Evolutionary conservation across 1,140 invertebrate species (phyloP).

Genomic region (Oscheius sp.): DNA sequence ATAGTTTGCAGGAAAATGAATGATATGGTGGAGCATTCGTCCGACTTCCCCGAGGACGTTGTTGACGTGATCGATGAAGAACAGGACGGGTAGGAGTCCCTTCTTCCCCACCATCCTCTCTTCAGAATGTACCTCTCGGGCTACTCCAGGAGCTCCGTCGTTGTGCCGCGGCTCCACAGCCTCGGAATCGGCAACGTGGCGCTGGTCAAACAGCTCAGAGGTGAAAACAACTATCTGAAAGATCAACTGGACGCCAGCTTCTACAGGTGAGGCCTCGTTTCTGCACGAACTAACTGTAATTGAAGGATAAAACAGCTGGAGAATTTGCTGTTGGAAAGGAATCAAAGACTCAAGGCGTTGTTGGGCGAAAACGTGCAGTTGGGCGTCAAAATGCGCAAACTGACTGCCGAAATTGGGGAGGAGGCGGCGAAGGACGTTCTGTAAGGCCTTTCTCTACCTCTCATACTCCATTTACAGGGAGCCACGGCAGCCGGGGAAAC

Average conservation of each 20-base stretch:
- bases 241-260: conserved; percentile 5
- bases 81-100: too few species aligned
- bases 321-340: conserved; percentile 31
- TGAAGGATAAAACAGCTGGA: conserved; percentile 35
- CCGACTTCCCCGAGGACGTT: too few species aligned
- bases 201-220: conserved; percentile 6
- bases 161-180: not conserved
- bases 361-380: conserved; percentile 36
- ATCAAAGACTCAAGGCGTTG: conserved; percentile 24
- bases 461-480: too few species aligned
- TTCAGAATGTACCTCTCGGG: not conserved
- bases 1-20: too few species aligned
- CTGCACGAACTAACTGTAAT: not conserved
- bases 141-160: not conserved
- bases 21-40: too few species aligned
- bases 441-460: conserved; percentile 14
- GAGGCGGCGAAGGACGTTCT: conserved; percentile 34
- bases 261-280: not conserved
- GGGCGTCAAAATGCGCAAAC: conserved; percentile 14
- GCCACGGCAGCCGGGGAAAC: too few species aligned
- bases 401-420: conserved; percentile 36
- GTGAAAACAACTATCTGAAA: conserved; percentile 13
- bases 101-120: too few species aligned
- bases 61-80: too few species aligned
- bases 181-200: not conserved